A percentile compares a stretch with the other conserved stretches of the same genome.
Conservation (phyloP, 2,888 invertebrate species). For the Hypena proboscidalis region DNA sequence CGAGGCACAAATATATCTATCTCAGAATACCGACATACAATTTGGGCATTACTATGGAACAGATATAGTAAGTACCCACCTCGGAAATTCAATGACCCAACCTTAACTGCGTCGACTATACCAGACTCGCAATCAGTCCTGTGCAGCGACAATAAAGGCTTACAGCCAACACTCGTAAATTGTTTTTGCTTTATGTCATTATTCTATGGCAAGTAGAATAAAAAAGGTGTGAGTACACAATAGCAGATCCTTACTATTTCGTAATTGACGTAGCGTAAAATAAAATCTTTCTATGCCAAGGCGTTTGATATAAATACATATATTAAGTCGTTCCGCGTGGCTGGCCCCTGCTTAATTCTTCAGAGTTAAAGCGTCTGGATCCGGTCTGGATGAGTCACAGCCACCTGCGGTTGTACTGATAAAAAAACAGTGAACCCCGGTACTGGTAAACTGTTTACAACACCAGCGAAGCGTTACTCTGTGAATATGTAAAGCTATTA, state of each 20-base stretch:
- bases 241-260: constrained; percentile 24
- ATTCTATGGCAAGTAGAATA: background rate
- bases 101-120: too few relatives aligned
- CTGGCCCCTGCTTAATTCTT: constrained; percentile 23
- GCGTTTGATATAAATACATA: constrained; percentile 43
- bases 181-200: too few relatives aligned
- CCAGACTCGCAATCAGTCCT: too few relatives aligned
- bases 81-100: too few relatives aligned
- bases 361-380: constrained; percentile 37
- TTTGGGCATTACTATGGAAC: too few relatives aligned
- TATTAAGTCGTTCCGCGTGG: constrained; percentile 47
- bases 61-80: too few relatives aligned
- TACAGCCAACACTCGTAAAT: too few relatives aligned
- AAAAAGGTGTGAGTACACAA: constrained; percentile 11
- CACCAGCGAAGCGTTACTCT: constrained; percentile 39
- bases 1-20: too few relatives aligned
- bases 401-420: constrained; percentile 35
- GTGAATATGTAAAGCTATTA: constrained; percentile 31
- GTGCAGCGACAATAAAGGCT: too few relatives aligned
- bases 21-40: too few relatives aligned
- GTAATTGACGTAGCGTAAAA: constrained; percentile 32
- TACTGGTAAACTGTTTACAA: constrained; percentile 33
- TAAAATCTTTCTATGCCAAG: constrained; percentile 46
- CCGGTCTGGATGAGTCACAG: constrained; percentile 45
- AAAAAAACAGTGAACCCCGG: constrained; percentile 32